Base-by-base conservation (phyloP, 2,797 vertebrate species). In the Acestrorhynchus altus region DNA sequence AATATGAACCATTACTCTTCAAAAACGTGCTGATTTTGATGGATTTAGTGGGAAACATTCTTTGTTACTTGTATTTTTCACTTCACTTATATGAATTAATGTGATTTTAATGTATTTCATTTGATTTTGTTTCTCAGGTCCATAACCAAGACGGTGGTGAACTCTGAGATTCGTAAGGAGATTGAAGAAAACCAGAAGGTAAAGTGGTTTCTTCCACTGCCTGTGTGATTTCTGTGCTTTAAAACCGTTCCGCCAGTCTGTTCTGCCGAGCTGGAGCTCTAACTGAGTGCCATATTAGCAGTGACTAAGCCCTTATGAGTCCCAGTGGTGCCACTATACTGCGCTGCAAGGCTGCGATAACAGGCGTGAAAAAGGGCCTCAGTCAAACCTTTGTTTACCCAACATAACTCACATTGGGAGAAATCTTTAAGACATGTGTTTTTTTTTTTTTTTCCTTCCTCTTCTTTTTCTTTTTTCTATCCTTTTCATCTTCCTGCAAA, bases 101-200 rank as follows among this genome's bases (percentile, higher is more conserved):
- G 40, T 57, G 1, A 28, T 44, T 11, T n/a, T 4, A 39, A 12
- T 24, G 4, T 13, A 13, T 66, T 13, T 46, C 15, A 44, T 77
- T 71, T 47, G n/a, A 7, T 81, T 31, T 84, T 56, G 39, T 31
- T 31, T n/a, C 18, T 47, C 84, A 99, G 98, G 87, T 96, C 95
- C 85, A 95, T 99, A 90, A 99, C 96, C 1, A 97, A 94, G 91
- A 98, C 98, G 1, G 94, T 93, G 81, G 98, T 99, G 86, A 95
- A 89, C 85, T 87, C 93, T 0, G 96, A 96, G 74, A 92, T 98
- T 73, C 94, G 96, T 77, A 91, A 89, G 72, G 98, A 98, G 91
- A 95, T 99, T 11, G 94, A 93, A 80, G 97, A 99, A 75, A 99
- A 99, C 88, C 98, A 99, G 83, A 98, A 98, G 95, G 98, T 99